Evolutionary conservation across 2,888 invertebrate species (phyloP).

Genomic region (Pandemis heparana): DNA sequence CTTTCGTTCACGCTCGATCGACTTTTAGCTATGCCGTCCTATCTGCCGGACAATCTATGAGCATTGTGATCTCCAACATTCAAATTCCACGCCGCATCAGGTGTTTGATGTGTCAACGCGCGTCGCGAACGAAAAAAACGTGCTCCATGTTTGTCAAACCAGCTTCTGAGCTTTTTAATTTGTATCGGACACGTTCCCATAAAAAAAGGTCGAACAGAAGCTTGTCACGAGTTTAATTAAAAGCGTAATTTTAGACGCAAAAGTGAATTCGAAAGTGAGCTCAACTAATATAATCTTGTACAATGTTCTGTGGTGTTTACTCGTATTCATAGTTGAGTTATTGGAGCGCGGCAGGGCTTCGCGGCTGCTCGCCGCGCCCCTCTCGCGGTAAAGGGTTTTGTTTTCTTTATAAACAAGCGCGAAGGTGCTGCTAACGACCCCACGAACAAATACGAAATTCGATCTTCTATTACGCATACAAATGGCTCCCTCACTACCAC

Average conservation of each 20-base stretch:
- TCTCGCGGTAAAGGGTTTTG: slow-evolving; percentile 75
- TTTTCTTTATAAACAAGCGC: slow-evolving; percentile 84
- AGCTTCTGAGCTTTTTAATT: slow-evolving; percentile 27
- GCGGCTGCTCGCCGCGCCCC: slow-evolving; percentile 51
- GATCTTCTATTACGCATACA: slow-evolving; percentile 84
- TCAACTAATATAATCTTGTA: slow-evolving; percentile 26
- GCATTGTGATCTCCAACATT: slow-evolving; percentile 48
- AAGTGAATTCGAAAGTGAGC: slow-evolving; percentile 14
- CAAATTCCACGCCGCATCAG: slow-evolving; percentile 39
- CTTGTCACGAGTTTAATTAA: slow-evolving; percentile 36
- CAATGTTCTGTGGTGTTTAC: slow-evolving; percentile 29
- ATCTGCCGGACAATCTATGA: slow-evolving; percentile 69
- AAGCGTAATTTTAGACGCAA: slow-evolving; percentile 21
- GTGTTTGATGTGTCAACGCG: slow-evolving; percentile 32
- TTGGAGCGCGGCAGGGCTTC: slow-evolving; percentile 62
- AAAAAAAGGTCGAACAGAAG: slow-evolving; percentile 27
- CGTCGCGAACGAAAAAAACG: slow-evolving; percentile 18
- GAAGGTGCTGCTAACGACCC: slow-evolving; percentile 84
- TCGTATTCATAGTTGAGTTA: slow-evolving; percentile 43
- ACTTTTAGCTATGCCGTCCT: slow-evolving; percentile 70
- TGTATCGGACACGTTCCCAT: slow-evolving; percentile 27
- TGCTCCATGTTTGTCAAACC: slow-evolving; percentile 29
- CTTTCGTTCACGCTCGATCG: slow-evolving; percentile 78
- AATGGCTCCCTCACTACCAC: slow-evolving; percentile 71
- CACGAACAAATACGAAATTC: slow-evolving; percentile 85